Evolutionary conservation across 2,113 vertebrate genomes (phyloP).

Genomic region (Gadus chalcogrammus): DNA sequence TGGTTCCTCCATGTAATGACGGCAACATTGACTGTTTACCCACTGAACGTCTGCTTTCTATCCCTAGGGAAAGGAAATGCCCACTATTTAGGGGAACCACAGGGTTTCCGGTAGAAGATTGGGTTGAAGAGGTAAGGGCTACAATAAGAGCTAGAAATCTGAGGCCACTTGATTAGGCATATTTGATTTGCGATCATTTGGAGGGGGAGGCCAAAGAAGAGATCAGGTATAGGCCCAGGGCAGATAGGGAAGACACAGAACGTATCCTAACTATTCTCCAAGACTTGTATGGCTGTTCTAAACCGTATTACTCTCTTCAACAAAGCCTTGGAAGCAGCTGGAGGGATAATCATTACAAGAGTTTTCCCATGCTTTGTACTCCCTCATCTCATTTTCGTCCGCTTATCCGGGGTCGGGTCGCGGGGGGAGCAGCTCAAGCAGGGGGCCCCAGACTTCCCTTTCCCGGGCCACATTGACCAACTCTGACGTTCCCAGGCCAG

Average conservation of each 20-base stretch:
- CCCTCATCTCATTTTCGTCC: too few relatives aligned
- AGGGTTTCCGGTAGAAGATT: neutral
- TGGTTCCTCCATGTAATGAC: neutral
- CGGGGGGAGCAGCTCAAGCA: too few relatives aligned
- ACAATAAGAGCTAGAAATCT: neutral
- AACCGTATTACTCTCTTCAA: neutral
- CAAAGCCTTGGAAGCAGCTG: neutral
- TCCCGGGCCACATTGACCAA: too few relatives aligned
- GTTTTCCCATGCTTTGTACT: slow-evolving; percentile 4
- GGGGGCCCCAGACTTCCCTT: too few relatives aligned
- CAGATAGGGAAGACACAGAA: neutral
- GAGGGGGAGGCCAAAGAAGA: slow-evolving; percentile 9
- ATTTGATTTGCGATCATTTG: slow-evolving; percentile 15
- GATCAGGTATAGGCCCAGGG: neutral
- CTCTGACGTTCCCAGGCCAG: too few relatives aligned
- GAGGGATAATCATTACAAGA: slow-evolving; percentile 9
- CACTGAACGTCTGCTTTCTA: neutral
- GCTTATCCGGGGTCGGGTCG: too few relatives aligned
- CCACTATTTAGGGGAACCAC: neutral
- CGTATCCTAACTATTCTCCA: neutral
- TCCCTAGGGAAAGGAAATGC: neutral
- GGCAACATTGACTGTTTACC: neutral
- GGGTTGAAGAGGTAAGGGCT: slow-evolving; percentile 3
- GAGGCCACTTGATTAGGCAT: neutral
- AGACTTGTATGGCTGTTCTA: slow-evolving; percentile 5